Base-by-base conservation (phyloP, 2,888 invertebrate species). In the Caenorhabditis sp. region DNA sequence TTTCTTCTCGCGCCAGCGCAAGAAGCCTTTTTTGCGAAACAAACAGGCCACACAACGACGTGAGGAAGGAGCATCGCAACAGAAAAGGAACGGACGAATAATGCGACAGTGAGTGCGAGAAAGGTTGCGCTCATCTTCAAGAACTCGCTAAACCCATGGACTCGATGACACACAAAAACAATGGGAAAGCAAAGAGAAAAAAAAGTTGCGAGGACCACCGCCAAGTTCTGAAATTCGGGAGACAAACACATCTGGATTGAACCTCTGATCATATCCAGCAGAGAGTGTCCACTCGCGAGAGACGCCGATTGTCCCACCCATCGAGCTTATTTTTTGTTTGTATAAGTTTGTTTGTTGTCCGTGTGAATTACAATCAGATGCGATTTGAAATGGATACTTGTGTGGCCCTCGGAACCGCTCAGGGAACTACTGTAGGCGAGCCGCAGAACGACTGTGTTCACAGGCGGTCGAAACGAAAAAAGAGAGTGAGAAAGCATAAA, bases 311-410 rank as follows among this genome's bases (percentile, higher is more conserved):
- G 26, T 46, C 63, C 55, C 55, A 26, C 65, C 55, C 65, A 55
- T 46, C 17, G 65, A 56, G 55, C 65, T 15, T 48, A 45, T 46
- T 46, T 55, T 43, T 58, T 68, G 58, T 68, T 68, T 68, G 59
- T 59, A 30, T 48, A 68, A 68, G 68, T 68, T 68, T 59, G 58
- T 68, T 68, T 68, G 68, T 68, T 50, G 41, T 68, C 68, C 68
- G 58, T 68, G 59, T 68, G 68, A 68, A 68, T 68, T 68, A 68
- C 68, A 68, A 68, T 68, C 68, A 68, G 68, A 68, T 68, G 68
- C 30, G 27, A 46, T 41, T 41, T 20, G 41, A 41, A 39, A 56
- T 56, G 27, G 41, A 56, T 53, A 53, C 53, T 2, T 27, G 30
- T 26, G 26, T 11, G 4, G 17, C 37, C 45, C 45, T 43, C 50